Evolutionary conservation across 1,140 invertebrate species (phyloP).

Genomic region (Calycopis cecrops): DNA sequence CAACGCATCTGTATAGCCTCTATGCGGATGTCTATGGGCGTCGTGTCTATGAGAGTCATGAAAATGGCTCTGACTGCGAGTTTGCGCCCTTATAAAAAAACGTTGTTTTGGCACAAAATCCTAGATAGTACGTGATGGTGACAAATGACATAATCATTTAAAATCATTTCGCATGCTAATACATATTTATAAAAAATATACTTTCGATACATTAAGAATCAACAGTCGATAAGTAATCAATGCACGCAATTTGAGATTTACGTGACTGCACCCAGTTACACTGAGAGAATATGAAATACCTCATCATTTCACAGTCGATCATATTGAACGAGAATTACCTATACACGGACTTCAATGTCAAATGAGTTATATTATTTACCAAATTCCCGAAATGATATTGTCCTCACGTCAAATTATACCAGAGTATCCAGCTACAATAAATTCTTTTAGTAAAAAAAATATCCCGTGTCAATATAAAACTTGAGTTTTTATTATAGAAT

Average conservation of each 20-base stretch:
- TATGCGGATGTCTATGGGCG: too few species aligned
- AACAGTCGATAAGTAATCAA: conserved; percentile 7
- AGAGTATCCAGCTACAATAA: too few species aligned
- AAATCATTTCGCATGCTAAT: conserved; percentile 4
- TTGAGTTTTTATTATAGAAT: too few species aligned
- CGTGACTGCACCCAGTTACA: conserved; percentile 3
- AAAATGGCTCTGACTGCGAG: not conserved
- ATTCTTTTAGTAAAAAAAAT: too few species aligned
- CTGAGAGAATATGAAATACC: not conserved
- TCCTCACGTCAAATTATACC: too few species aligned
- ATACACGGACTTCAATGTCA: not conserved
- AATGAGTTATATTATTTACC: not conserved
- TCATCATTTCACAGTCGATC: conserved; percentile 4
- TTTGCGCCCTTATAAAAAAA: too few species aligned
- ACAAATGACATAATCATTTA: not conserved
- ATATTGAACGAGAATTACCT: conserved; percentile 1
- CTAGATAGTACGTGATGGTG: not conserved
- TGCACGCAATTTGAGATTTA: conserved; percentile 10
- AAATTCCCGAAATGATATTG: too few species aligned
- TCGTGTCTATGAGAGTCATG: too few species aligned
- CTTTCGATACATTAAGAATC: conserved; percentile 9
- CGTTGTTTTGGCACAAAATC: not conserved
- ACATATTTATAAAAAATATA: conserved; percentile 13
- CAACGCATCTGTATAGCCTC: too few species aligned
- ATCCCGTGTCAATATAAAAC: too few species aligned